These are phyloP conservation scores for Hedya salicella DNA, from an alignment of 2,888 invertebrate species.

Conservation along the genomic window DNA sequence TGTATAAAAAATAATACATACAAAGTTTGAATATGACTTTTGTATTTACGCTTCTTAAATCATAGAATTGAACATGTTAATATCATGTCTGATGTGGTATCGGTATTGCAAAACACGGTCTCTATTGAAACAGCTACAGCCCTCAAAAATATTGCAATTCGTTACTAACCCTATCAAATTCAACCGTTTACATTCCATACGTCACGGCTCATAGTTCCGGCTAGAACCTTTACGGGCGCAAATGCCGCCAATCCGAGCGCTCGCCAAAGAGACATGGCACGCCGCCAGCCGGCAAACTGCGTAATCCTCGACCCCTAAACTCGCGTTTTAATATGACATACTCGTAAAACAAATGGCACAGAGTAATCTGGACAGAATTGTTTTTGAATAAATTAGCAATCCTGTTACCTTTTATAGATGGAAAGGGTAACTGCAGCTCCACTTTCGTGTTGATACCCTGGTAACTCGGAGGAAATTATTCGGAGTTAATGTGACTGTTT, in stretches of 20 bases:
- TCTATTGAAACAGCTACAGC: neutral
- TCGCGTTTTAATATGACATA: conserved; percentile 52
- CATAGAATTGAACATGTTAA: neutral
- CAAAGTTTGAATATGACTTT: too few relatives aligned
- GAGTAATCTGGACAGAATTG: conserved; percentile 49
- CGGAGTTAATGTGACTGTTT: conserved; percentile 9
- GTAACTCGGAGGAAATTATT: conserved; percentile 8
- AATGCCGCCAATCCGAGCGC: conserved; percentile 48
- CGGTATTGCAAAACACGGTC: neutral
- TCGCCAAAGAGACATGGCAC: conserved; percentile 59
- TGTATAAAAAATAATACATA: too few relatives aligned
- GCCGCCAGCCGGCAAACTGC: conserved; percentile 57
- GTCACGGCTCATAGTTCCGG: conserved; percentile 21
- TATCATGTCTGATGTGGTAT: neutral
- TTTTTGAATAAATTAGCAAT: conserved; percentile 53
- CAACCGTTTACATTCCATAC: conserved; percentile 8
- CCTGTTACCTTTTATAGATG: conserved; percentile 43
- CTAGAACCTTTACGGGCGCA: conserved; percentile 53
- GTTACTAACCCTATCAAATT: conserved; percentile 11
- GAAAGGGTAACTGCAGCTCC: conserved; percentile 33
- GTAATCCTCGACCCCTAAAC: conserved; percentile 55
- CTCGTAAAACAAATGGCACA: conserved; percentile 44
- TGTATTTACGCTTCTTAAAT: neutral
- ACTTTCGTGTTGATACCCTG: conserved; percentile 8
- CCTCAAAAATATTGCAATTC: neutral